Evolutionary conservation across 2,113 vertebrate species (phyloP), one percentile per base, ranked within the genome.

Genomic region (Burhinus bistriatus): DNA sequence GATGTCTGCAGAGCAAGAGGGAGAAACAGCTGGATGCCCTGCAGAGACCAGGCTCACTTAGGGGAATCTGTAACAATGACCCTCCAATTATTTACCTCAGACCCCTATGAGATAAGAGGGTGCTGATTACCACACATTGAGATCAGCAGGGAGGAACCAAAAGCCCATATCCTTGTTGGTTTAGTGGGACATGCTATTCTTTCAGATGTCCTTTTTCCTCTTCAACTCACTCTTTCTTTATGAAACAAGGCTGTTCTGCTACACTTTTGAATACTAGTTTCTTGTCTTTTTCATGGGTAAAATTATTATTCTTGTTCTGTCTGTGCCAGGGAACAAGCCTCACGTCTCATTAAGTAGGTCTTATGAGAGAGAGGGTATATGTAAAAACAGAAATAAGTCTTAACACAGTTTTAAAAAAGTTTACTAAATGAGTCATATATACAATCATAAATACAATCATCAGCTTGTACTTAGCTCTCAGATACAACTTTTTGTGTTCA

Each of bases 71-170:
- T n/a, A 32, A 45, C 19, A 40, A 21, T 5, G 8, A 34, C 55
- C 19, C 34, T 44, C 38, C 58, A 15, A 2, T 8, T 22, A 22
- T 25, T 44, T 23, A 15, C 47, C 29, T 81, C 47, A 47, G 42
- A 12, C 18, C 49, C 10, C 32, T 13, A 1, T 0, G 2, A 49
- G 22, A 4, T 30, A 13, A 23, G 45, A 23, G 22, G 32, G 11
- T 30, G 38, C 73, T 40, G 47, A n/a, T n/a, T 44, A 61, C 11
- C 26, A 2, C 5, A 5, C 9, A 3, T 5, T 4, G 22, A 42
- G 19, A 30, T 6, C 49, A 42, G 71, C 47, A 64, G 34, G 47
- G 34, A 57, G 25, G 54, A 66, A 51, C 19, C 44, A 40, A n/a
- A 78, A 59, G 20, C 47, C 36, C 52, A 6, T 18, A 22, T 14